A percentile compares a stretch with the other conserved stretches of the same genome.
Evolutionary conservation across 2,797 vertebrate species (phyloP).

Genomic region (Acrocephalus scirpaceus): DNA sequence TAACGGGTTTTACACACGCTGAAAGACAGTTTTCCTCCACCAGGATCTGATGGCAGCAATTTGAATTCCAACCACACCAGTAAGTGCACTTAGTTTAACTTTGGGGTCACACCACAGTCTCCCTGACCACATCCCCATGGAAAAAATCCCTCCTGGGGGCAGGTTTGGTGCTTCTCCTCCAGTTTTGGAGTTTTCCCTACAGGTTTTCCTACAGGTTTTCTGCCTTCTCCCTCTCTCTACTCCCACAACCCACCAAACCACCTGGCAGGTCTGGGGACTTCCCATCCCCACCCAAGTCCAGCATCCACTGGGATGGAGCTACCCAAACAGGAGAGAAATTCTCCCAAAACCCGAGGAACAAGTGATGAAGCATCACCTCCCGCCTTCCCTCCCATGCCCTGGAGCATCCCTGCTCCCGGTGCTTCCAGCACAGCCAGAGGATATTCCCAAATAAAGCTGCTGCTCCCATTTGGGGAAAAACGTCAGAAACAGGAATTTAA

Average conservation of each 20-base stretch:
- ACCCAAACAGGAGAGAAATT: background rate
- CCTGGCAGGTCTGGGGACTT: background rate
- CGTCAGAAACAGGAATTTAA: background rate
- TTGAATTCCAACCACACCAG: background rate
- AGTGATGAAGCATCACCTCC: background rate
- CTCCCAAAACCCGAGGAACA: background rate
- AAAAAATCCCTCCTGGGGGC: background rate
- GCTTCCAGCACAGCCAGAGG: background rate
- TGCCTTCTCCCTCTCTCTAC: background rate
- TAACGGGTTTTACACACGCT: background rate
- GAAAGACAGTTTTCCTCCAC: background rate
- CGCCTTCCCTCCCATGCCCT: fast-evolving
- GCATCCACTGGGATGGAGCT: background rate
- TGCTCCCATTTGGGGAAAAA: background rate
- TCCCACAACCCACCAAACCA: background rate
- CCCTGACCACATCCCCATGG: background rate
- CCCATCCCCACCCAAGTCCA: background rate
- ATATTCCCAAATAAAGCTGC: background rate
- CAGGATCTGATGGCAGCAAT: background rate
- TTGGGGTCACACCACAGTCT: background rate
- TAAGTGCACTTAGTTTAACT: conserved; percentile 34
- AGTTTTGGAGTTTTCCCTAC: background rate
- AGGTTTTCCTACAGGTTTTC: background rate
- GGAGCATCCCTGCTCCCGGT: background rate
- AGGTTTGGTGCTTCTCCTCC: background rate